These are phyloP conservation scores for Acanthurus tractus DNA, from an alignment of 2,797 vertebrate species.

Conservation along the genomic window DNA sequence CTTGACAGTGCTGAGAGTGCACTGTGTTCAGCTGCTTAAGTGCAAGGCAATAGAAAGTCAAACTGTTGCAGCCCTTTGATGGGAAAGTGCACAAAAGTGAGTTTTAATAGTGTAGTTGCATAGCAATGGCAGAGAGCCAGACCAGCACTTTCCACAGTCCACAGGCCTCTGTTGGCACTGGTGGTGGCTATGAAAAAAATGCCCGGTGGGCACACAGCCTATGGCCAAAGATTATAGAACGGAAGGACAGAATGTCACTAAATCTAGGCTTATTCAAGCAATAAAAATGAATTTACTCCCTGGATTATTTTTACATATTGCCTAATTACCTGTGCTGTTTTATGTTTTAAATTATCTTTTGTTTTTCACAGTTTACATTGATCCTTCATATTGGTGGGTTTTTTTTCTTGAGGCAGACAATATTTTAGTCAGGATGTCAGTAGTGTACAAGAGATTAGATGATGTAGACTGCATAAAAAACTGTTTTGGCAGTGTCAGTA, in stretches of 20 bases:
- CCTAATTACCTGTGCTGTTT: slow-evolving; percentile 49
- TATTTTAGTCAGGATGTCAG: slow-evolving; percentile 37
- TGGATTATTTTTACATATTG: slow-evolving; percentile 46
- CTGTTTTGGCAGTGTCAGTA: slow-evolving; percentile 31
- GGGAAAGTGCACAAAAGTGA: slow-evolving; percentile 43
- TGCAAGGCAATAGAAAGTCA: slow-evolving; percentile 20
- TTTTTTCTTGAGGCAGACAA: slow-evolving; percentile 28
- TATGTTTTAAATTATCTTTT: slow-evolving; percentile 43
- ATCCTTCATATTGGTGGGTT: slow-evolving; percentile 34
- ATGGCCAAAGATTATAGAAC: slow-evolving; percentile 65
- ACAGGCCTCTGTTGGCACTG: slow-evolving; percentile 39
- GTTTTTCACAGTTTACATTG: slow-evolving; percentile 57
- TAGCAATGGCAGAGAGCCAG: slow-evolving; percentile 31
- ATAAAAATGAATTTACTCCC: slow-evolving; percentile 78
- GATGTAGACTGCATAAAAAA: slow-evolving; percentile 37
- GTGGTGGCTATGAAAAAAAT: slow-evolving; percentile 36
- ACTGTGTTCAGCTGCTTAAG: slow-evolving; percentile 37
- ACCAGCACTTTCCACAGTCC: slow-evolving; percentile 46
- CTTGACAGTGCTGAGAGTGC: slow-evolving; percentile 37
- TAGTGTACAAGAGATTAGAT: slow-evolving; percentile 47
- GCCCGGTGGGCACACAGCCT: slow-evolving; percentile 64
- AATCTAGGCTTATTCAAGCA: slow-evolving; percentile 78
- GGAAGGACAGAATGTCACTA: slow-evolving; percentile 52
- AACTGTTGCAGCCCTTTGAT: slow-evolving; percentile 23
- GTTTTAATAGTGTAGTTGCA: slow-evolving; percentile 46